Evolutionary conservation across 1,140 invertebrate genomes (phyloP).

Genomic region (Zelostemma sp.): DNA sequence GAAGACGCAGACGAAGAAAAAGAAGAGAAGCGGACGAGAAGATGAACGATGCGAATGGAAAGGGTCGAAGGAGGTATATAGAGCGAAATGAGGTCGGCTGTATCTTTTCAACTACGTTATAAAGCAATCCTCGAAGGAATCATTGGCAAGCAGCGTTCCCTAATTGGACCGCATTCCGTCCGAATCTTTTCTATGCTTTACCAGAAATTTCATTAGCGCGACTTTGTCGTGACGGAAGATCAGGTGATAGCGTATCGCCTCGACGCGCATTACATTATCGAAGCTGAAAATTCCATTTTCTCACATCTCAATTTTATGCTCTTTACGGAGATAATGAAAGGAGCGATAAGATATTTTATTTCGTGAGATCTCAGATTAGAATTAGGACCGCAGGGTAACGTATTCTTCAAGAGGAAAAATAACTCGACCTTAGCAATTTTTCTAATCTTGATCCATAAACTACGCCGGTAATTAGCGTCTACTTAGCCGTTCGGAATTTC

Average conservation of each 20-base stretch:
- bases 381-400: conserved; percentile 29
- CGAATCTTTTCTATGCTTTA: conserved; percentile 46
- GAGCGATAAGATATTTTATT: conserved; percentile 31
- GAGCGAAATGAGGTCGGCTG: conserved; percentile 34
- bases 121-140: conserved; percentile 55
- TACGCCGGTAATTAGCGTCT: not conserved
- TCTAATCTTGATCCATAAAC: conserved; percentile 13
- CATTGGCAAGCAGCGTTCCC: conserved; percentile 47
- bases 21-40: conserved; percentile 12
- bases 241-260: conserved; percentile 47
- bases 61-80: conserved; percentile 10
- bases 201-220: conserved; percentile 66
- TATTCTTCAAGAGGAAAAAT: conserved; percentile 37
- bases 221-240: conserved; percentile 64
- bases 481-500: not conserved
- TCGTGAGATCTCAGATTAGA: conserved; percentile 41
- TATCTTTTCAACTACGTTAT: conserved; percentile 45
- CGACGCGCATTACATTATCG: conserved; percentile 39
- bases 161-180: conserved; percentile 66
- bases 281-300: conserved; percentile 35
- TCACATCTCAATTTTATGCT: conserved; percentile 46
- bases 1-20: conserved; percentile 5
- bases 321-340: conserved; percentile 31
- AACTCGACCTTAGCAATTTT: conserved; percentile 12
- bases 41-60: conserved; percentile 15